Evolutionary conservation across 2,888 invertebrate genomes (phyloP), one percentile per base, ranked within the genome.

Genomic region (Perizoma affinitatum): DNA sequence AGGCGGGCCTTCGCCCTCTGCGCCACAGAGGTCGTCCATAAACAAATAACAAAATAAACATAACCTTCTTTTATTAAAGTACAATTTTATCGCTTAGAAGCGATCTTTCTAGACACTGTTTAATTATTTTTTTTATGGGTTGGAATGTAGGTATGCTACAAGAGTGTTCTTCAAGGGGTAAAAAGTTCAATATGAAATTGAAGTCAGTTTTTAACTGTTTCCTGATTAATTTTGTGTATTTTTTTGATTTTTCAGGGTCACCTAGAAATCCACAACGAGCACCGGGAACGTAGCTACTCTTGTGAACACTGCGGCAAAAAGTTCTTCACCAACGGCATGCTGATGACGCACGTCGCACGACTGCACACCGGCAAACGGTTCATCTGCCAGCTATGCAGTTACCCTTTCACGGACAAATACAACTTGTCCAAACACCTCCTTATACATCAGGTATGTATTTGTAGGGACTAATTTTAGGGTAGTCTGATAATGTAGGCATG

Each of bases 231-330:
- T 38, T 38, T 6, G 4, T 38, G 1, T 5, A 7, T 41, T 11
- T 22, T 41, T 11, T n/a, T n/a, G n/a, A n/a, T 38, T 50, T 79
- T 76, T 7, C 74, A 92, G 92, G 72, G 75, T 9, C 92, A 92
- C 66, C 71, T 90, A 49, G 86, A 89, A 73, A 87, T 86, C 1
- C 92, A 92, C 73, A 82, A 84, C 59, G 83, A 83, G 44, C 83
- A 87, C 70, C 76, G 91, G 65, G 86, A 88, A 56, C 72, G 87
- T 4, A 72, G 63, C 6, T 85, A 80, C 67, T 80, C 86, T 6
- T 93, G 92, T 65, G 83, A 87, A 55, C 87, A 88, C n/a, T 93
- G 92, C 58, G 87, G 85, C 1, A 88, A 88, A 66, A 88, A 88
- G 44, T 93, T 90, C 73, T 87, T 79, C 62, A 88, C 86, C 0